Evolutionary conservation across 23 tunicate species (phyloP).

Genomic region (Botrylloides violaceus): DNA sequence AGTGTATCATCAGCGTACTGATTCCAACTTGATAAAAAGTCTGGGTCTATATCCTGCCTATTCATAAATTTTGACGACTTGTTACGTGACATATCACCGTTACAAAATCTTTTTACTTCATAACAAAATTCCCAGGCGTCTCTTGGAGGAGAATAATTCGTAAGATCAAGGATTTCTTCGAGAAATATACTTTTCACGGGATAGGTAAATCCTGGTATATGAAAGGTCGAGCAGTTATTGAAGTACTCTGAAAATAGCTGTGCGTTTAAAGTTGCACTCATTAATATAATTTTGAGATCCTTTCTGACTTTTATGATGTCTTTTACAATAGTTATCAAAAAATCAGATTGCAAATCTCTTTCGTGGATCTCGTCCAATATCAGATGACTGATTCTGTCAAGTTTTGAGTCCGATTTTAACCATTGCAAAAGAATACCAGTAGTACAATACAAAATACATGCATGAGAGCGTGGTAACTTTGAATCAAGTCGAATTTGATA

Average conservation of each 20-base stretch:
- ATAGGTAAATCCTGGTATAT: conserved; percentile 77
- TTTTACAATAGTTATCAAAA: conserved; percentile 55
- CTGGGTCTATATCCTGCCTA: not conserved
- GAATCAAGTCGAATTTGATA: conserved; percentile 62
- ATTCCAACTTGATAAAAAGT: not conserved
- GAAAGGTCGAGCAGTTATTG: conserved; percentile 40
- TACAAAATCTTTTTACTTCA: not conserved
- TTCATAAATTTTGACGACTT: conserved; percentile 5
- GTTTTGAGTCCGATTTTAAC: conserved; percentile 50
- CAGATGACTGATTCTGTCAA: conserved; percentile 48
- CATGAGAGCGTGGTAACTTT: conserved; percentile 44
- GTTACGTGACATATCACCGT: not conserved
- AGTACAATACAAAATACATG: conserved; percentile 72
- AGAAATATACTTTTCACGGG: conserved; percentile 42
- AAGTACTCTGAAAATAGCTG: conserved; percentile 62
- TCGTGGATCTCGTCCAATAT: conserved; percentile 86
- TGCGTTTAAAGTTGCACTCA: conserved; percentile 90
- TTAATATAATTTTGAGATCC: conserved; percentile 61
- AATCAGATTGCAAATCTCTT: conserved; percentile 69
- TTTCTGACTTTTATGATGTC: conserved; percentile 32
- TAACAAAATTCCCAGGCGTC: conserved; percentile 12
- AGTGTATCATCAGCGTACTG: conserved; percentile 5
- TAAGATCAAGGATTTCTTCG: conserved; percentile 49
- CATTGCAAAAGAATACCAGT: conserved; percentile 70
- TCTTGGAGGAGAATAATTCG: conserved; percentile 31